A percentile compares a stretch with the other conserved stretches of the same genome.
Conservation (phyloP, 1,140 invertebrate species). For the Ceratoteleas bidentatus region DNA sequence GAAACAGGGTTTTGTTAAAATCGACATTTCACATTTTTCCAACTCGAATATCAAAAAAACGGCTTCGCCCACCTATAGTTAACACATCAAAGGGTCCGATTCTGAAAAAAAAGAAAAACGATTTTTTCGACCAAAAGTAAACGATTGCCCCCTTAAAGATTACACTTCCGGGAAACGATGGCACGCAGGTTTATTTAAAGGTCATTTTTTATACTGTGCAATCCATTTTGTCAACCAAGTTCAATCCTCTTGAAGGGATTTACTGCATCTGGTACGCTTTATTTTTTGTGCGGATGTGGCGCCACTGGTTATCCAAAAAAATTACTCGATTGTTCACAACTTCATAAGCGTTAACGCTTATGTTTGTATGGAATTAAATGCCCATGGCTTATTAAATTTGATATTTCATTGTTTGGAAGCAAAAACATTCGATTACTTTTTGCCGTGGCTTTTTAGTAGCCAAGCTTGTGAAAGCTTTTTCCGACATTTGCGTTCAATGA, state of each 20-base stretch:
- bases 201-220: slow-evolving; percentile 4
- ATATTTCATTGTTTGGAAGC: slow-evolving; percentile 3
- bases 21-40: no score
- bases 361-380: slow-evolving; percentile 10
- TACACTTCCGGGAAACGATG: slow-evolving; percentile 5
- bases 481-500: slow-evolving; percentile 4
- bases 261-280: slow-evolving; percentile 29
- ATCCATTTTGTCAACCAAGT: slow-evolving; percentile 2
- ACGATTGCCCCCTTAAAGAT: no score
- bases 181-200: slow-evolving; percentile 10
- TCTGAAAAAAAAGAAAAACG: no score
- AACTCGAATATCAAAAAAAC: no score
- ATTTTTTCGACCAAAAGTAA: no score
- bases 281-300: slow-evolving; percentile 31
- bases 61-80: no score
- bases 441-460: slow-evolving; percentile 8
- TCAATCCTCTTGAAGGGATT: slow-evolving; percentile 20
- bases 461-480: slow-evolving; percentile 7
- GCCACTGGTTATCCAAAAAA: slow-evolving; percentile 14
- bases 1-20: no score
- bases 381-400: slow-evolving; percentile 1
- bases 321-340: slow-evolving; percentile 10
- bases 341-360: slow-evolving; percentile 16
- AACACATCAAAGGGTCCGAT: no score
- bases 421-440: neutral